Conservation (phyloP, 2,888 invertebrate genomes). For the Dryococelus australis region DNA sequence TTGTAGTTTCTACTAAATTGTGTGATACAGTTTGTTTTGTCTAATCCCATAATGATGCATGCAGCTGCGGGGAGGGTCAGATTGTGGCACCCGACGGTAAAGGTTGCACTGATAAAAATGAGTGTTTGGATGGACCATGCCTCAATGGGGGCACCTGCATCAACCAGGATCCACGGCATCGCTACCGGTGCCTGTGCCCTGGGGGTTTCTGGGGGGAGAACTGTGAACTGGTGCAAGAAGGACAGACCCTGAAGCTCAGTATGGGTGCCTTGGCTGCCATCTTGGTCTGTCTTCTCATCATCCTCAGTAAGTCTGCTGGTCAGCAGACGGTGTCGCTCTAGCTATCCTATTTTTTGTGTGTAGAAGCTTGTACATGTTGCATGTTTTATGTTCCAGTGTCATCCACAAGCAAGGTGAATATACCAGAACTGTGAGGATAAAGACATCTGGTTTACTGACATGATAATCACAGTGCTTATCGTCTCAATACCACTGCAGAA, state of each 20-base stretch:
- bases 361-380: slow-evolving; percentile 19
- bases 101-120: slow-evolving; percentile 94
- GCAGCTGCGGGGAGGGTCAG: slow-evolving; percentile 92
- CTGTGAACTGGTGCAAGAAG: slow-evolving; percentile 93
- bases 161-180: slow-evolving; percentile 87
- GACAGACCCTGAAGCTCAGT: slow-evolving; percentile 93
- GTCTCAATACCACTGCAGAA: no score
- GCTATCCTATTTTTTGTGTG: neutral
- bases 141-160: slow-evolving; percentile 92
- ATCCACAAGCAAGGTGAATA: neutral
- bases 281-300: slow-evolving; percentile 94
- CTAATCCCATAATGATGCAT: slow-evolving; percentile 43
- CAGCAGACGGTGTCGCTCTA: neutral
- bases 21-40: slow-evolving; percentile 17
- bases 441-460: neutral
- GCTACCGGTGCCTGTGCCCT: slow-evolving; percentile 88
- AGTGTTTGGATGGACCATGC: slow-evolving; percentile 93
- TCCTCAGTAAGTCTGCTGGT: slow-evolving; percentile 82
- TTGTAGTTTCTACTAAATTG: neutral
- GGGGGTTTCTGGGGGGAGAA: slow-evolving; percentile 94
- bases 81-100: slow-evolving; percentile 86
- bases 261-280: slow-evolving; percentile 97
- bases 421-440: neutral
- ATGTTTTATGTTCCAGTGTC: neutral
- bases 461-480: no score